Evolutionary conservation across 2,888 invertebrate species (phyloP), one percentile per base, ranked within the genome.

Genomic region (Altica lythri): DNA sequence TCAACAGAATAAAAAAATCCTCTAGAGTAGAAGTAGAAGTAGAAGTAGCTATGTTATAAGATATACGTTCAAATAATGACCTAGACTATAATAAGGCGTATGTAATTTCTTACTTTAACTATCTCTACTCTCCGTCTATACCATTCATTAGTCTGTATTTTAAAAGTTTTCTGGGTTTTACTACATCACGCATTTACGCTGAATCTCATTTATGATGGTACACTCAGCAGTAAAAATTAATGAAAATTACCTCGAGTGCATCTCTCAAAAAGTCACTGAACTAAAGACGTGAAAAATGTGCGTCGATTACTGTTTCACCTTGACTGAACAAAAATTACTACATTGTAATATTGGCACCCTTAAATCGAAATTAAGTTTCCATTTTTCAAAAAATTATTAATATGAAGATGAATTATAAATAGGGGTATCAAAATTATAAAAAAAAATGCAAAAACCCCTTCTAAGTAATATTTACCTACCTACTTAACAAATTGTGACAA

Each of bases 141-240:
- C 55, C 55, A 55, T 55, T 55, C 50, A 55, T 55, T 50, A 55
- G 50, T 13, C 12, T 8, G 50, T 13, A 40, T 50, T 50, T 55
- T 55, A 25, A 38, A 50, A 46, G 25, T 55, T 50, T 50, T 46
- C 46, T 55, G 55, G 40, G 45, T 55, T 55, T 42, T 50, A 55
- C 50, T 50, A 46, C 54, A 48, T 49, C 54, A 48, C 53, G 55
- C 55, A 55, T 55, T 55, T 55, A 55, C 50, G 50, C 49, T 55
- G 55, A 40, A 45, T 49, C 55, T 55, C 50, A 48, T 55, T 54
- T 48, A 54, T 54, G 54, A 43, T 53, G 43, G 44, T 43, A 44
- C 35, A 51, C 17, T 51, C 44, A 13, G 51, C 43, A 27, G 29
- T 49, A 49, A 49, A 49, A 49, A 49, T 49, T 32, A 32, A 49